These are phyloP conservation scores for Brachyhypopomus occidentalis DNA, from an alignment of 2,113 vertebrate genomes.

Conservation along the genomic window DNA sequence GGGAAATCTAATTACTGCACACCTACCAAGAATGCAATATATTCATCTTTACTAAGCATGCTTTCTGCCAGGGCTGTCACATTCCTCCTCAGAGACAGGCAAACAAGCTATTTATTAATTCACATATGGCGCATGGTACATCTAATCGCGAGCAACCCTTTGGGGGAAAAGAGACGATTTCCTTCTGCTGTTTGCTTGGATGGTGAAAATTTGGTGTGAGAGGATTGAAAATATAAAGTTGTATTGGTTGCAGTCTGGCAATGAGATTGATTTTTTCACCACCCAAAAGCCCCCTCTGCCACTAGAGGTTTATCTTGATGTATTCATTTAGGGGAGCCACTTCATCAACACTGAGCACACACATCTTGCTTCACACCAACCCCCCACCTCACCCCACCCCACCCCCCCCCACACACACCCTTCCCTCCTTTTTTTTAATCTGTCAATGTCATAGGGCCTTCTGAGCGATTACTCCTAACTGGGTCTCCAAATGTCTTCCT, in stretches of 20 bases:
- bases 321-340: conserved; percentile 45
- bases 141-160: conserved; percentile 27
- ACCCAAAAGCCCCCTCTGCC: conserved; percentile 44
- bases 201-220: conserved; percentile 33
- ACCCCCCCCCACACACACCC: not conserved
- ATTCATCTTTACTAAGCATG: conserved; percentile 42
- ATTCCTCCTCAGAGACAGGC: conserved; percentile 40
- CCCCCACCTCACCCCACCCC: conserved; percentile 33
- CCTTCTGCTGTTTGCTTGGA: conserved; percentile 48
- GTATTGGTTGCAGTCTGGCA: conserved; percentile 40
- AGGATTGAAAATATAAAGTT: conserved; percentile 30
- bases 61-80: conserved; percentile 42
- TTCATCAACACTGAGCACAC: conserved; percentile 44
- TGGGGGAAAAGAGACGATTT: conserved; percentile 21
- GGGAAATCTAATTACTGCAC: conserved; percentile 35
- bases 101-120: conserved; percentile 45
- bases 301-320: conserved; percentile 47
- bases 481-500: conserved; percentile 48
- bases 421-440: conserved; percentile 62
- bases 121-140: conserved; percentile 27
- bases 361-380: conserved; percentile 33
- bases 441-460: conserved; percentile 69
- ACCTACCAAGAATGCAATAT: conserved; percentile 32
- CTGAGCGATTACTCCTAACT: conserved; percentile 64
- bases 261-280: conserved; percentile 54